Base-by-base conservation (phyloP, 1,140 invertebrate genomes). In the Halictus rubicundus region DNA sequence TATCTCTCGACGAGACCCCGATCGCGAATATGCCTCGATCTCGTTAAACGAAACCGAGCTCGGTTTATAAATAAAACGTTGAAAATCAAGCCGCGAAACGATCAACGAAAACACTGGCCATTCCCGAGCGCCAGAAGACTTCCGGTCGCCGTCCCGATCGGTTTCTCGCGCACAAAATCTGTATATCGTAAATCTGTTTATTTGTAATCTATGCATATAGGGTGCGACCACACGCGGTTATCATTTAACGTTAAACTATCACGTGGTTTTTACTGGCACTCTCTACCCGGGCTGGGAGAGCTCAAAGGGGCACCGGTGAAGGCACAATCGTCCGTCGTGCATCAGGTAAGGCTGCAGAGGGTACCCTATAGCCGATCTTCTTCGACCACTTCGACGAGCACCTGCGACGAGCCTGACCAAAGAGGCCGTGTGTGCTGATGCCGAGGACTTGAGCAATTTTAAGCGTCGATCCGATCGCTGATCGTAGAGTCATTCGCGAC, bases 401-500 rank as follows among this genome's bases (percentile, higher is more conserved):
- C 73, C 84, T 85, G 84, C n/a, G n/a, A 60, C 79, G 61, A 25
- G 39, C 10, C 12, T 32, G 32, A 32, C 32, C 32, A 32, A 32
- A 32, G 32, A 32, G 32, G 32, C 32, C 32, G 32, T 32, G 32
- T 32, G 32, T 32, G 32, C 32, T 32, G 57, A 71, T n/a, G 60
- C n/a, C 60, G 68, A 66, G 82, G 78, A 75, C 77, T 87, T 87
- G 85, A 86, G 85, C 84, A 86, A 87, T 86, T 87, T 81, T 86
- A 54, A 64, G 42, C 78, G 80, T 84, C 84, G 84, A 84, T 83
- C 78, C 73, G 70, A 74, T 80, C 81, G 64, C 27, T 49, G 84
- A 87, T 87, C 84, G 77, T 86, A 81, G 80, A 85, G 76, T 72
- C 83, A 68, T 68, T 27, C 42, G 57, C n/a, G 25, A 70, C 57